phyloP scores from a whole-genome alignment of 2,888 invertebrate genomes.

The Philereme vetulata region DNA sequence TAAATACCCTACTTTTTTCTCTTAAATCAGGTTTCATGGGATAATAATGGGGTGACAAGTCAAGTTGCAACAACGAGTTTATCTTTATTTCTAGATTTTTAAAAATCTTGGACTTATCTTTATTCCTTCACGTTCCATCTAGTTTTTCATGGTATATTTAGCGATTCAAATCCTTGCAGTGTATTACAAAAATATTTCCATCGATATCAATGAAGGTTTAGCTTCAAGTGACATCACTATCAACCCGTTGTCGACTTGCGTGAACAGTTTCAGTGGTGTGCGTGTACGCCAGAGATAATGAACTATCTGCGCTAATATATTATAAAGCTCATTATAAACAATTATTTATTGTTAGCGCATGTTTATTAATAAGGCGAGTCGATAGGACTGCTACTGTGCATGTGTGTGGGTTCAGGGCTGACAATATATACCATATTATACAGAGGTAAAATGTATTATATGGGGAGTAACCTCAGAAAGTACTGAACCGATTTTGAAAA shows the following conservation, averaged over 20 bases:
- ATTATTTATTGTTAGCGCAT: conserved; percentile 84
- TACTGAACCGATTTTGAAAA: too few relatives aligned
- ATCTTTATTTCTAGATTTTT: too few relatives aligned
- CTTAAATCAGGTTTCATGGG: too few relatives aligned
- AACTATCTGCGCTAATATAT: conserved; percentile 83
- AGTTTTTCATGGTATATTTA: too few relatives aligned
- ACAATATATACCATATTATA: conserved; percentile 2
- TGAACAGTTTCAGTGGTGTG: conserved; percentile 60
- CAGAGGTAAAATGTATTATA: too few relatives aligned
- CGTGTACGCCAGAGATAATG: conserved; percentile 77
- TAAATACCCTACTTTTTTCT: too few relatives aligned
- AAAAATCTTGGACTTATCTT: too few relatives aligned
- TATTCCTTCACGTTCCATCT: too few relatives aligned
- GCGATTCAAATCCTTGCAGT: not conserved
- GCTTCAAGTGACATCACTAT: conserved; percentile 40
- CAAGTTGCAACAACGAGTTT: too few relatives aligned
- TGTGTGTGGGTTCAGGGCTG: conserved; percentile 61
- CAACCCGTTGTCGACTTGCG: conserved; percentile 51
- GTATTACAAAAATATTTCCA: conserved; percentile 8
- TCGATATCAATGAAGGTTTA: conserved; percentile 29
- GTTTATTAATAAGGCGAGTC: conserved; percentile 81
- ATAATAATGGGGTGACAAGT: too few relatives aligned
- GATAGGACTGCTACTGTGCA: conserved; percentile 73
- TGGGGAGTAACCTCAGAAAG: too few relatives aligned
- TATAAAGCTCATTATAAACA: conserved; percentile 85